Percentiles rank a stretch among this genome's conserved stretches.
These are phyloP conservation scores for Hylaeus volcanicus DNA, from an alignment of 1,140 invertebrate species.

Conservation along the genomic window DNA sequence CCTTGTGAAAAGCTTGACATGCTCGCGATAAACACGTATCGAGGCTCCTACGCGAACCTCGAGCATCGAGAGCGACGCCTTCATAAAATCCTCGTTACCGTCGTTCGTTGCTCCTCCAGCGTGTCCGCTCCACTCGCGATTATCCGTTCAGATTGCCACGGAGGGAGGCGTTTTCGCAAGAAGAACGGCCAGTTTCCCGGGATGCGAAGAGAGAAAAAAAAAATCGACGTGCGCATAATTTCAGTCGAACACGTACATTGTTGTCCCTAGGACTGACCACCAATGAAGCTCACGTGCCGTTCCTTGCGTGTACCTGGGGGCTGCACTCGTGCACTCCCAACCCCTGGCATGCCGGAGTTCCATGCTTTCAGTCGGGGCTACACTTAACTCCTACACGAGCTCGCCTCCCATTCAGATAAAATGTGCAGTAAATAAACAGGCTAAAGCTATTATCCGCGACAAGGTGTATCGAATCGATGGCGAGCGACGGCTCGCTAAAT, in stretches of 20 bases:
- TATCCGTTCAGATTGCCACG: conserved; percentile 20
- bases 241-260: conserved; percentile 41
- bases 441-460: conserved; percentile 56
- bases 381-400: conserved; percentile 34
- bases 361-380: conserved; percentile 6
- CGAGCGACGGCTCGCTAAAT: conserved; percentile 17
- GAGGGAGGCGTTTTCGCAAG: neutral
- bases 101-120: neutral
- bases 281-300: conserved; percentile 47
- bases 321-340: neutral
- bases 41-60: neutral
- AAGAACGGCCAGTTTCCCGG: neutral
- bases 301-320: conserved; percentile 39
- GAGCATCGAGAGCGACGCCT: neutral
- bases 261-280: neutral
- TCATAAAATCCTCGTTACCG: conserved; percentile 8
- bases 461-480: conserved; percentile 45
- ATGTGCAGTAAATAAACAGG: conserved; percentile 57
- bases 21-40: no score
- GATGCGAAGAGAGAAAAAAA: no score
- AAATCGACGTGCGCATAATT: conserved; percentile 36
- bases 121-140: neutral
- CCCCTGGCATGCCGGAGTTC: conserved; percentile 3
- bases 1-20: no score
- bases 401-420: conserved; percentile 54